Evolutionary conservation across 1,140 invertebrate genomes (phyloP), one percentile per base, ranked within the genome.

Genomic region (Drosophila cardini): DNA sequence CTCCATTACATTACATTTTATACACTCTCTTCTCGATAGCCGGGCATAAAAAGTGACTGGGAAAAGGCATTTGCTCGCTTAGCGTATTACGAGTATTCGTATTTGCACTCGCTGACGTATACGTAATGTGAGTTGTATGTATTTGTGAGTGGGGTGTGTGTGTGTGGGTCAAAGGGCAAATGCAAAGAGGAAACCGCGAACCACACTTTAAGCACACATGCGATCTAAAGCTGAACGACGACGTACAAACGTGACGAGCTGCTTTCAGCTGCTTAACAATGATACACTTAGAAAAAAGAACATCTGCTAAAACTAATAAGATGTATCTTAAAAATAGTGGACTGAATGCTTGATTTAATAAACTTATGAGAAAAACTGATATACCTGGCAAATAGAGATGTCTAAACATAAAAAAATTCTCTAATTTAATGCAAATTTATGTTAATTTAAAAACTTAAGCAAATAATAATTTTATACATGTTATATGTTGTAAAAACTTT

Each of bases 211-310:
- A 46, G 46, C 58, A 45, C 52, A 56, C 69, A 58, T 78, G 70
- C 81, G 63, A 73, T 73, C 80, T 48, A 11, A 77, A 46, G 18
- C 26, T 52, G 26, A 52, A 52, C 26, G 48, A 52, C 48, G 48
- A 30, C 82, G 62, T 81, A 60, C 64, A 72, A 70, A 78, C 82
- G 83, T 82, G 82, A 85, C 72, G 79, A 79, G 83, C 84, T 82
- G 79, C 76, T 82, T 76, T 56, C 84, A 79, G 79, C 84, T 82
- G 79, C 56, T 69, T 52, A 32, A 79, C 79, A 87, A 76, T 86
- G 82, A 73, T 86, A 87, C 21, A 26, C n/a, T n/a, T n/a, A n/a
- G n/a, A n/a, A n/a, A n/a, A n/a, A n/a, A n/a, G n/a, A n/a, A n/a
- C n/a, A n/a, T n/a, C n/a, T n/a, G n/a, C n/a, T n/a, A n/a, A n/a